Evolutionary conservation across 1,140 invertebrate species (phyloP), one percentile per base, ranked within the genome.

Genomic region (Ceratosolen solmsi): DNA sequence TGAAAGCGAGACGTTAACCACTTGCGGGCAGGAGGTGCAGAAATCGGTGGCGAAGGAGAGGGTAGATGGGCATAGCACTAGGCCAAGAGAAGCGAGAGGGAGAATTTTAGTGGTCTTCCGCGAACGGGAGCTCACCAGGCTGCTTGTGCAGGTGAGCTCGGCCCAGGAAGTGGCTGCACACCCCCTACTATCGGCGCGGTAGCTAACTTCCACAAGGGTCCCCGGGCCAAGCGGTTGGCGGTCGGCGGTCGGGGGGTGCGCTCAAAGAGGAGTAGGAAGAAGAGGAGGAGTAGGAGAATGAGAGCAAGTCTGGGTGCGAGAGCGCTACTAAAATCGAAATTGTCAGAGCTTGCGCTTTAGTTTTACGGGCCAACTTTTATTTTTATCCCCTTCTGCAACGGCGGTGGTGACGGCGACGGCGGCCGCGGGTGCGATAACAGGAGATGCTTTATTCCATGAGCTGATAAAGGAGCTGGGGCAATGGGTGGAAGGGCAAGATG

Each of bases 311-410:
- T n/a, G 63, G 63, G 33, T n/a, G 63, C 63, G 20, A 38, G 33
- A n/a, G 86, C 85, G 84, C 84, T 84, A 86, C 84, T 86, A 87
- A 87, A 87, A 86, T 87, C 86, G 71, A 86, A 87, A 87, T 87
- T 86, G 85, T 73, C 83, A 85, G 84, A 84, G 83, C 85, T 87
- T 85, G 84, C 85, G 86, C 86, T 83, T 73, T 73, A 73, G 71
- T 73, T 82, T 82, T 82, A 82, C 73, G 80, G 51, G 46, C 80
- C 49, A 75, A 80, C 72, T 80, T 75, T 74, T 73, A 73, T 73
- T 73, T 54, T 73, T 73, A 73, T 74, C 79, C 60, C 60, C 73
- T 51, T 56, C 15, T 30, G 58, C 58, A 68, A 33, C 27, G 49
- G 58, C 38, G 36, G 77, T 17, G 27, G 38, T 30, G 38, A 27